These are phyloP conservation scores for Oncopodura yosiiana DNA, from an alignment of 1,140 invertebrate species.

Conservation along the genomic window DNA sequence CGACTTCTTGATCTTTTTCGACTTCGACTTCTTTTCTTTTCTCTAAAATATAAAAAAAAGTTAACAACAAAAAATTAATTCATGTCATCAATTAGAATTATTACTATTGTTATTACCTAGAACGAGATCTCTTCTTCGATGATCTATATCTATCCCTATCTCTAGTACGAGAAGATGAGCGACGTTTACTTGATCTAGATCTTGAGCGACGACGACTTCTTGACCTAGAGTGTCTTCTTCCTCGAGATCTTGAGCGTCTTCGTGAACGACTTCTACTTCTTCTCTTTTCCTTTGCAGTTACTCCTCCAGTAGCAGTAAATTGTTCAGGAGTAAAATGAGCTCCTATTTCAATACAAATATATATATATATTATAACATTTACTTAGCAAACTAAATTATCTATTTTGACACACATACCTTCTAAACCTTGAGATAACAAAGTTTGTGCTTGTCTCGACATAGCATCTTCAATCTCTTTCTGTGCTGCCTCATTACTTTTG, in stretches of 20 bases:
- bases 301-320: slow-evolving; percentile 47
- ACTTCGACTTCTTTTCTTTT: slow-evolving; percentile 20
- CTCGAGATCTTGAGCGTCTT: slow-evolving; percentile 31
- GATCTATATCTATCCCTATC: slow-evolving; percentile 36
- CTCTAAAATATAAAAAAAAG: slow-evolving; percentile 1
- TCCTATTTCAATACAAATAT: too few species aligned
- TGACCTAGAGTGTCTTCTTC: slow-evolving; percentile 37
- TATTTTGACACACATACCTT: slow-evolving; percentile 10
- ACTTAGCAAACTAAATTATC: background rate
- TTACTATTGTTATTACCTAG: slow-evolving; percentile 15
- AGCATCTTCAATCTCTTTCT: slow-evolving; percentile 90
- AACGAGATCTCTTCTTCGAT: slow-evolving; percentile 27
- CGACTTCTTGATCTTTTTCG: slow-evolving; percentile 41
- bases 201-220: slow-evolving; percentile 44
- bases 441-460: slow-evolving; percentile 60
- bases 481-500: slow-evolving; percentile 87
- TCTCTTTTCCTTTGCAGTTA: slow-evolving; percentile 71
- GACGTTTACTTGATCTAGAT: slow-evolving; percentile 44
- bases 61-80: background rate
- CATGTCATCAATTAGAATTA: background rate
- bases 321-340: slow-evolving; percentile 37
- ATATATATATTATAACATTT: background rate
- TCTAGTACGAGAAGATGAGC: slow-evolving; percentile 40
- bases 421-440: slow-evolving; percentile 25
- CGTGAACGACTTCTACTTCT: slow-evolving; percentile 46